Evolutionary conservation across 2,888 invertebrate species (phyloP).

Genomic region (Calameuta filiformis): DNA sequence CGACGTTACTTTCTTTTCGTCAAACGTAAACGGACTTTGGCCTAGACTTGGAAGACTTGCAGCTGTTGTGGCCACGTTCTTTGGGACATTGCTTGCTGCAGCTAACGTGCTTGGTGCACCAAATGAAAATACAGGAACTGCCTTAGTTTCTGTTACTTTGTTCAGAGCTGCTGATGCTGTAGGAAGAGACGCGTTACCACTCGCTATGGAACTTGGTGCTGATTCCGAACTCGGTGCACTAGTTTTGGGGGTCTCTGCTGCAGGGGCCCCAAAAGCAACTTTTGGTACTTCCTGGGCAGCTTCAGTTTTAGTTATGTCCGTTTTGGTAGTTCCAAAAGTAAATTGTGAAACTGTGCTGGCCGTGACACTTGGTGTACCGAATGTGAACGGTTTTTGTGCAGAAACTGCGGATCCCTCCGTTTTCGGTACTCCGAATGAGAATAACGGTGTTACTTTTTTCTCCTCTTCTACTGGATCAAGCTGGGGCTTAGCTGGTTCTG

Average conservation of each 20-base stretch:
- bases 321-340: slow-evolving; percentile 51
- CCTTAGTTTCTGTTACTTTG: slow-evolving; percentile 14
- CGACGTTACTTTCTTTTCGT: slow-evolving; percentile 22
- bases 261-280: slow-evolving; percentile 26
- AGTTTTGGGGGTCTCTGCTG: slow-evolving; percentile 13
- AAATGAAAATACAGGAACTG: slow-evolving; percentile 36
- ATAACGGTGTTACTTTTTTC: slow-evolving; percentile 26
- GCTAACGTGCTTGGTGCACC: slow-evolving; percentile 24
- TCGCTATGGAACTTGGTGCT: slow-evolving; percentile 7
- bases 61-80: slow-evolving; percentile 12
- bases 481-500: background rate
- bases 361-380: slow-evolving; percentile 11
- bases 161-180: slow-evolving; percentile 14
- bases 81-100: slow-evolving; percentile 10
- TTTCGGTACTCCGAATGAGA: slow-evolving; percentile 40
- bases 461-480: slow-evolving; percentile 13
- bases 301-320: background rate
- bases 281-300: slow-evolving; percentile 7
- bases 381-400: slow-evolving; percentile 22
- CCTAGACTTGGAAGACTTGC: slow-evolving; percentile 13
- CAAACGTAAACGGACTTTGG: slow-evolving; percentile 38
- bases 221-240: slow-evolving; percentile 17
- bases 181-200: slow-evolving; percentile 6
- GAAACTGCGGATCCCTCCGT: slow-evolving; percentile 21
- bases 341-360: slow-evolving; percentile 32